These are phyloP conservation scores for Poecilia wingei DNA, from an alignment of 2,797 vertebrate species.

Conservation along the genomic window DNA sequence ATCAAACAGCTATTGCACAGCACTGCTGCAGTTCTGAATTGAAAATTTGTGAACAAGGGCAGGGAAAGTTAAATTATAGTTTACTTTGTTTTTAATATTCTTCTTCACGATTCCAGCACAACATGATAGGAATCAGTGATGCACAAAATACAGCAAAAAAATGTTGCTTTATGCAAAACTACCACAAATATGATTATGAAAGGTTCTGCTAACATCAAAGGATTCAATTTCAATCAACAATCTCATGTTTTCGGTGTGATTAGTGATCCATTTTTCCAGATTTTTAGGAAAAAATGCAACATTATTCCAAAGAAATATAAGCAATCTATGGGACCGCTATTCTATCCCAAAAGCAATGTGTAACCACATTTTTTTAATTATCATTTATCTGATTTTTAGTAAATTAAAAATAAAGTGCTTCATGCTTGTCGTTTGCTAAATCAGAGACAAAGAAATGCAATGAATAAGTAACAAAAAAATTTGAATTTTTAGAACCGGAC, in stretches of 20 bases:
- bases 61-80: too few species aligned
- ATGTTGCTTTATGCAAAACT: not conserved
- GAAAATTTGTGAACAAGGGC: not conserved
- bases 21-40: not conserved
- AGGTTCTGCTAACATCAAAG: not conserved
- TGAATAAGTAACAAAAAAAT: not conserved
- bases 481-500: not conserved
- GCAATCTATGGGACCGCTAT: not conserved
- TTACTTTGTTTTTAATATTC: not conserved
- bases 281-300: not conserved
- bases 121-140: not conserved
- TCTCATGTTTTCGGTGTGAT: too few species aligned
- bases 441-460: not conserved
- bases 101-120: not conserved
- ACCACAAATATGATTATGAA: not conserved
- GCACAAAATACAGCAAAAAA: not conserved
- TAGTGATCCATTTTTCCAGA: not conserved
- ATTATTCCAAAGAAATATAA: not conserved
- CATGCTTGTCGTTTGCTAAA: too few species aligned
- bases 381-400: too few species aligned
- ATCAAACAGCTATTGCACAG: not conserved
- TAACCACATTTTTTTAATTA: too few species aligned
- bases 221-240: not conserved
- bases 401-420: too few species aligned
- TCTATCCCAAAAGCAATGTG: not conserved